Base-by-base conservation (phyloP, 2,113 vertebrate species). In the Alectura lathami region DNA sequence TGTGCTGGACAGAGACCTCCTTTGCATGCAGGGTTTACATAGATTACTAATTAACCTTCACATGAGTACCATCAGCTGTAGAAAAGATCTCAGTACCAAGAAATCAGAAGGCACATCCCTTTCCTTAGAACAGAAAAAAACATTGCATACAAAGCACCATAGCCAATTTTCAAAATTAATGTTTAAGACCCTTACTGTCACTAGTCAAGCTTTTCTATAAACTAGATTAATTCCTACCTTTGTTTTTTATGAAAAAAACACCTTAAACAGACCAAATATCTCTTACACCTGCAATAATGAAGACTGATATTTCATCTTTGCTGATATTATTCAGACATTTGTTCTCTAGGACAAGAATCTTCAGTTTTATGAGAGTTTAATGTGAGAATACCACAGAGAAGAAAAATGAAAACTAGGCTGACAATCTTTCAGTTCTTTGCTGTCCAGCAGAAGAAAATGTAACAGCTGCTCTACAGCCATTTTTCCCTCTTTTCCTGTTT, bases 241-340 rank as follows among this genome's bases (percentile, higher is more conserved):
- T 2, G 11, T 12, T 59, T 60, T 82, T 63, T 60, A 23, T 20
- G 15, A 83, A 20, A 13, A 62, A 53, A 87, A 20, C 11, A 13
- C 23, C 57, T 50, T 27, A 24, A 2, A 9, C 20, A 32, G 4
- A 43, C 13, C 26, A 45, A 72, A 22, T 36, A 32, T 5, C 36
- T 67, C 1, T 42, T 20, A 24, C 34, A 38, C 59, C 34, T 6
- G 24, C 51, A 63, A 2, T 22, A 72, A 24, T 13, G 24, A 5
- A 4, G 3, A 0, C 15, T 34, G 18, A 3, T 17, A 5, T 42
- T 4, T 36, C 56, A 26, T 6, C 23, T 63, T 27, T 32, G 8
- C 9, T 22, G 18, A 74, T 8, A 15, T 78, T 13, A 14, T 53
- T 38, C 67, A 3, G 2, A 6, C 29, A 5, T 56, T 72, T 84